phyloP scores from a whole-genome alignment of 2,797 vertebrate species.

The Pseudochirops cupreus region DNA sequence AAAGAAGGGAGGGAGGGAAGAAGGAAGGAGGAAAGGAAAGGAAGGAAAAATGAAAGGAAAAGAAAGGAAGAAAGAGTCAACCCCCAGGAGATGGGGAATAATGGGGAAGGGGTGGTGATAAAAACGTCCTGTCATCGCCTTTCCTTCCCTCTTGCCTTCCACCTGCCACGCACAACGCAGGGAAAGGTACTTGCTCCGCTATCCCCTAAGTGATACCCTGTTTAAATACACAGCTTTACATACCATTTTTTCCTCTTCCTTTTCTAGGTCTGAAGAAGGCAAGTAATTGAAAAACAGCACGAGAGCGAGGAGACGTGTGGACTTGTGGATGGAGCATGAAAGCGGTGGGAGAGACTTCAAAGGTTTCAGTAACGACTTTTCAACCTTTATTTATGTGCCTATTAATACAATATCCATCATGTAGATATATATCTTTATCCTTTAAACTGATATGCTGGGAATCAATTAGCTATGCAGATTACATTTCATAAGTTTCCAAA shows the following conservation, averaged over 20 bases:
- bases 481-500: slow-evolving; percentile 91
- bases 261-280: neutral
- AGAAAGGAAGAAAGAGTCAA: neutral
- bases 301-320: neutral
- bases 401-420: slow-evolving; percentile 94
- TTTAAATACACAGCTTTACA: slow-evolving; percentile 4
- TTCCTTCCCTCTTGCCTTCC: neutral
- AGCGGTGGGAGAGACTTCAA: slow-evolving; percentile 83
- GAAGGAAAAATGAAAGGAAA: neutral
- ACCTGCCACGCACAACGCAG: neutral
- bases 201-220: accelerated
- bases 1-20: neutral
- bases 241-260: neutral
- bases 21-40: neutral
- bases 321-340: slow-evolving; percentile 60
- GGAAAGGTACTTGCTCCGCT: neutral
- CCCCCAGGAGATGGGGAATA: neutral
- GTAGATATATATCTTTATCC: slow-evolving; percentile 90
- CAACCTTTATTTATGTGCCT: slow-evolving; percentile 90
- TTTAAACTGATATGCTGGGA: slow-evolving; percentile 92
- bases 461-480: slow-evolving; percentile 98
- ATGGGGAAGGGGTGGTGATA: neutral
- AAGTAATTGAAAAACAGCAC: neutral
- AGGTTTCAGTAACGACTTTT: slow-evolving; percentile 86
- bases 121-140: neutral